Evolutionary conservation across 1,140 invertebrate species (phyloP), one percentile per base, ranked within the genome.

Genomic region (Dryas iulia): DNA sequence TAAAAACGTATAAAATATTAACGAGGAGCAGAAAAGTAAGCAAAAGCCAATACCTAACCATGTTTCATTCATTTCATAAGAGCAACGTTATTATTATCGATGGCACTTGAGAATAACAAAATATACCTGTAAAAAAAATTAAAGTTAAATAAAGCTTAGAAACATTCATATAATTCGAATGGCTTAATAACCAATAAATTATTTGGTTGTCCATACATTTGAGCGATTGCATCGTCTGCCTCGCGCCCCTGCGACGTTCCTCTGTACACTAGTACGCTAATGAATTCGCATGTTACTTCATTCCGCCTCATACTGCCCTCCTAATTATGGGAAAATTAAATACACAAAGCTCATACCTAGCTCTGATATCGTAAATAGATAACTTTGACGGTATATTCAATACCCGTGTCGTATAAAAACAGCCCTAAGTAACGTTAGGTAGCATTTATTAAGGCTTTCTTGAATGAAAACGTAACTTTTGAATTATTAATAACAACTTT

Each of bases 191-290:
- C 25, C 12, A 56, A 25, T 56, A 56, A 58, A 58, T 30, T 58
- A 58, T 67, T 67, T 10, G 77, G 72, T 63, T 69, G 75, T 63
- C 74, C 10, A 59, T 84, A 77, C 72, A 61, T 63, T 59, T 73
- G 68, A 71, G 76, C 79, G 80, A 84, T 84, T 83, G 82, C 76
- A 84, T 84, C 81, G 79, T 81, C 82, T 83, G 73, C 76, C 70
- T 71, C 71, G 68, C 78, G 76, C 72, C 77, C 70, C 72, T 71
- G 66, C 78, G 76, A 73, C 77, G 61, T 76, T 73, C 70, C 66
- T 73, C 70, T 64, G 30, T 74, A 66, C 70, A 66, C 71, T 72
- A 72, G 67, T 75, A 77, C 65, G 69, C 69, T 83, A 83, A 83
- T 83, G 72, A 82, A 82, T 78, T 80, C 75, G 74, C 79, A 71